These are phyloP conservation scores for Drosophila virilis DNA, from an alignment of 1,140 invertebrate species.

Conservation along the genomic window DNA sequence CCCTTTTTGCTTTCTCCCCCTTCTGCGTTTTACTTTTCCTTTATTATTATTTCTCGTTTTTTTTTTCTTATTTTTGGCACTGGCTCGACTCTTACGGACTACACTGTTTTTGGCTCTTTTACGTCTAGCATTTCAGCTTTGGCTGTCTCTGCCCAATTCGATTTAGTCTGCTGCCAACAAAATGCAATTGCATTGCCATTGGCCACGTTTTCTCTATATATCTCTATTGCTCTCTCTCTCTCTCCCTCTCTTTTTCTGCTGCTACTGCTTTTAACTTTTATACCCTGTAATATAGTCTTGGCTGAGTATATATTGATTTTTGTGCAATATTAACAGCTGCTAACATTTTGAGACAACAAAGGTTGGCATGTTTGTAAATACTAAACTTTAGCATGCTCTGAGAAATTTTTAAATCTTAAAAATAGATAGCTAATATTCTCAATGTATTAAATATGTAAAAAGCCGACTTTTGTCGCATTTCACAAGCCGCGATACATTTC, in stretches of 20 bases:
- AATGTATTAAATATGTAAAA: too few species aligned
- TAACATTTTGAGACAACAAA: too few species aligned
- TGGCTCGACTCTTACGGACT: neutral
- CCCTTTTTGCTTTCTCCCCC: neutral
- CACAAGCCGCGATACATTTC: too few species aligned
- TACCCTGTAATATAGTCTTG: too few species aligned
- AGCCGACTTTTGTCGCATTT: too few species aligned
- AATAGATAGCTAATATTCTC: too few species aligned
- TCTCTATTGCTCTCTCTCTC: neutral
- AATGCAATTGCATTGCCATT: slow-evolving; percentile 73
- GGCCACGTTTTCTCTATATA: slow-evolving; percentile 36
- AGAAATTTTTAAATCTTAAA: too few species aligned
- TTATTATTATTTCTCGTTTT: neutral
- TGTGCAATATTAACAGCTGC: too few species aligned
- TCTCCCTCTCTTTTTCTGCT: neutral
- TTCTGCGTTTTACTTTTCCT: neutral
- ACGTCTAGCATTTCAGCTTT: slow-evolving; percentile 49
- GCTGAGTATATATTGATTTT: too few species aligned
- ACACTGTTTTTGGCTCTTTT: neutral
- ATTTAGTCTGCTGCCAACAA: slow-evolving; percentile 71
- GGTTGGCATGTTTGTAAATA: too few species aligned
- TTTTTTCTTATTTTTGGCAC: neutral
- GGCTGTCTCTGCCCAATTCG: slow-evolving; percentile 68
- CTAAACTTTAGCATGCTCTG: too few species aligned
- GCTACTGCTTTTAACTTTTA: neutral